Evolutionary conservation across 35 echinoderm and acorn worm species (phyloP), one percentile per base, ranked within the genome.

Genomic region (Lytechinus pictus): DNA sequence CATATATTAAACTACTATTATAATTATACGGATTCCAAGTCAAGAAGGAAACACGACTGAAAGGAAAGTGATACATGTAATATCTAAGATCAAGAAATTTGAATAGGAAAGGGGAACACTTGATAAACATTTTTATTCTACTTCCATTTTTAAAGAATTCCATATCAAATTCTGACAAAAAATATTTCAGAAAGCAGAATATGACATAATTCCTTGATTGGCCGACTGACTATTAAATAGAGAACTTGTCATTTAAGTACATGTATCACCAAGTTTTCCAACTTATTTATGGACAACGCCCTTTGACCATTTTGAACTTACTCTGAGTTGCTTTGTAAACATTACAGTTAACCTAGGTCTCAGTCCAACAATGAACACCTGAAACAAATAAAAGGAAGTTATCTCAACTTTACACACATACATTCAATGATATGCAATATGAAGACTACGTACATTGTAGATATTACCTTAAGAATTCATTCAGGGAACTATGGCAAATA

Each of bases 291-390:
- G 0, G 56, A 11, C 8, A 79, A 79, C 0, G 21, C 6, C n/a
- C n/a, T 79, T 3, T 5, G 6, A 24, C 0, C 8, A 4, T 90
- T 44, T 52, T 44, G 16, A 51, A 66, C 94, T 96, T 96, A 99
- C 98, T 95, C 97, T 98, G 94, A 99, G 96, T 96, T 96, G 96
- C 94, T 99, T 99, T 86, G 98, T 99, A 54, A 99, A 99, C 87
- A 98, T 89, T 21, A 99, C 98, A 54, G 97, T 94, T 16, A 99
- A 94, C 87, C 95, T 97, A 1, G 98, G 98, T 86, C 92, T 97
- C 28, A 99, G 88, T 19, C 95, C 89, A 88, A 99, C 98, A 52
- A 99, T 96, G 89, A 99, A 98, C 12, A 99, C 96, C 96, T 97
- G 87, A 79, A 79, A 24, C 3, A 79, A n/a, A 79, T 79, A 79